Evolutionary conservation across 1,140 invertebrate genomes (phyloP), one percentile per base, ranked within the genome.

Genomic region (Uloborus diversus): DNA sequence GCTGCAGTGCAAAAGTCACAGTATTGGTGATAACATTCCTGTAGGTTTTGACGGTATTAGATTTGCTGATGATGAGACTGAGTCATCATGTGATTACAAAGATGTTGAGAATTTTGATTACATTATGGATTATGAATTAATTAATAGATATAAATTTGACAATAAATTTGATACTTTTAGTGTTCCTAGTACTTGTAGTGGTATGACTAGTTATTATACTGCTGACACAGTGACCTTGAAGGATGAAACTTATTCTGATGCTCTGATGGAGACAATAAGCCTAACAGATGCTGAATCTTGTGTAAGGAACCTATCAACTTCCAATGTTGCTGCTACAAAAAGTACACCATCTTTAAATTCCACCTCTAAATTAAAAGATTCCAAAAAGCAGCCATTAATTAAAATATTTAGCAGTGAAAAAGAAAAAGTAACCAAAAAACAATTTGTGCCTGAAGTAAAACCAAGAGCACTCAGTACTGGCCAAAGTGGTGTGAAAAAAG

Each of bases 41-140:
- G 51, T 49, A 61, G 65, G 75, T 7, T 79, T 47, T 69, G 75
- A 79, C 59, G 64, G 75, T 3, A 79, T 79, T 35, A 27, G 62
- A 49, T 79, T 59, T 69, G 75, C 75, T 68, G 75, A 79, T 79
- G 75, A 79, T 32, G 75, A 79, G 61, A 79, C 75, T 30, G 75
- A 79, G 32, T 79, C 75, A 17, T 79, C 75, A 11, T 68, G 64
- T 68, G 75, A 79, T 28, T 79, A 79, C 23, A 79, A 79, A 79
- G 75, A 79, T 68, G 51, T 79, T 4, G 75, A 66, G 9, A 69
- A 79, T 61, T 59, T 69, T 49, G 75, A 69, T 68, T 68, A 68
- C 9, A 69, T 79, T 27, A 59, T 69, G 61, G 65, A 79, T 68
- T 79, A 79, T 68, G 75, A 69, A 14, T 51, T 79, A 11, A 47